A percentile compares a stretch with the other conserved stretches of the same genome.
phyloP scores from a whole-genome alignment of 1,140 invertebrate genomes.

The Caerostris extrusa region DNA sequence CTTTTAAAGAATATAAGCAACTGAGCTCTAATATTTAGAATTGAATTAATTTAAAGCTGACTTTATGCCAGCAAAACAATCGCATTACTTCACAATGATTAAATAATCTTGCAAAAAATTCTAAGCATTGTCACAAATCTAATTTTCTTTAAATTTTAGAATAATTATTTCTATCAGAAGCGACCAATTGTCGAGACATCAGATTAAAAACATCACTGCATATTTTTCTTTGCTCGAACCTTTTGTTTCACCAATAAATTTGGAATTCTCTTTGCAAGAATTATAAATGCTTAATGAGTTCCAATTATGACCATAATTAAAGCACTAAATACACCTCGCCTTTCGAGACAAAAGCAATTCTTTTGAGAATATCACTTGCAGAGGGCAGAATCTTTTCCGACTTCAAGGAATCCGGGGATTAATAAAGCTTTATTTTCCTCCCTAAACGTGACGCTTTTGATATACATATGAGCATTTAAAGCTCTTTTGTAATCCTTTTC shows the following conservation, averaged over 20 bases:
- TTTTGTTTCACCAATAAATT: not conserved
- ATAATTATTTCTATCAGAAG: not conserved
- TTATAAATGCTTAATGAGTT: constrained; percentile 43
- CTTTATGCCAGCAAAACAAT: too few relatives aligned
- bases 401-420: not conserved
- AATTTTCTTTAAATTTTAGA: not conserved
- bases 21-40: too few relatives aligned
- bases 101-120: too few relatives aligned
- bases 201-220: not conserved
- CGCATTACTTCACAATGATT: too few relatives aligned
- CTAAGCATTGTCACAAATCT: too few relatives aligned
- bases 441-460: not conserved
- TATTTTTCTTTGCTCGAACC: not conserved
- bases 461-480: not conserved
- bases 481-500: constrained; percentile 21
- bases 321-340: not conserved
- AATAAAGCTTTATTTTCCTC: constrained; percentile 32
- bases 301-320: constrained; percentile 4
- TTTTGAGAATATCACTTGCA: constrained; percentile 14
- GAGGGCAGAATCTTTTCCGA: constrained; percentile 7
- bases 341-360: constrained; percentile 3
- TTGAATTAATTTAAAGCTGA: too few relatives aligned
- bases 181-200: not conserved
- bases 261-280: not conserved
- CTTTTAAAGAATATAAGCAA: too few relatives aligned